These are phyloP conservation scores for Chrysochloris asiatica DNA, from an alignment of 2,113 vertebrate genomes.

Conservation along the genomic window DNA sequence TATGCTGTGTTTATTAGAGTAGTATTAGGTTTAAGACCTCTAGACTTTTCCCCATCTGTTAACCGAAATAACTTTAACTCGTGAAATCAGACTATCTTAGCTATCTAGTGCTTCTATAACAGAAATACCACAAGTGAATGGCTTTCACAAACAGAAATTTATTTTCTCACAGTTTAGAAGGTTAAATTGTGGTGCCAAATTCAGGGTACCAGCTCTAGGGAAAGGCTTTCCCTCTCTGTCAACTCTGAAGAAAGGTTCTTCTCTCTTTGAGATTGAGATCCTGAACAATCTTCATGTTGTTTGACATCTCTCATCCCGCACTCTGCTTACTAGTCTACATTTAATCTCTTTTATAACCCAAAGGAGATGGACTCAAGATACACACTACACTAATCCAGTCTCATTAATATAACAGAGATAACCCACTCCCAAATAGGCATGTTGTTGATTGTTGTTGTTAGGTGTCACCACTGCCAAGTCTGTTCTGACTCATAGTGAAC, in stretches of 20 bases:
- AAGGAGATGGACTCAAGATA: neutral
- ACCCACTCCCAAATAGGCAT: neutral
- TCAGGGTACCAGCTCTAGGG: neutral
- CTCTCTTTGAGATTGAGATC: neutral
- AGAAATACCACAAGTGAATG: neutral
- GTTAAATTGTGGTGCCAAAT: neutral
- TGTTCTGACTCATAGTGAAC: too few relatives aligned
- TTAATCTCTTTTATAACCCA: neutral
- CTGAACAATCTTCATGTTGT: neutral
- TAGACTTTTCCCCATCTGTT: conserved; percentile 82
- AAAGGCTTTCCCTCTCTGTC: neutral
- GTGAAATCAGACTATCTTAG: conserved; percentile 58
- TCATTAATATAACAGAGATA: neutral
- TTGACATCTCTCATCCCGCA: neutral
- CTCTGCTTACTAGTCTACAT: neutral
- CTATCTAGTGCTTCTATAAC: neutral
- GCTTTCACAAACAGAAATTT: neutral
- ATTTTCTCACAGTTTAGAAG: neutral
- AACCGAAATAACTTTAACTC: conserved; percentile 77
- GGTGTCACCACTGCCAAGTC: too few relatives aligned
- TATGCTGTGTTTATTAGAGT: conserved; percentile 80
- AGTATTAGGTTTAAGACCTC: conserved; percentile 81
- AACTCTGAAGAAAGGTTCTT: neutral
- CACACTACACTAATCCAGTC: neutral
- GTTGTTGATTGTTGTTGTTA: too few relatives aligned